phyloP scores from a whole-genome alignment of 2,888 invertebrate genomes.

The Argyresthia albistria region DNA sequence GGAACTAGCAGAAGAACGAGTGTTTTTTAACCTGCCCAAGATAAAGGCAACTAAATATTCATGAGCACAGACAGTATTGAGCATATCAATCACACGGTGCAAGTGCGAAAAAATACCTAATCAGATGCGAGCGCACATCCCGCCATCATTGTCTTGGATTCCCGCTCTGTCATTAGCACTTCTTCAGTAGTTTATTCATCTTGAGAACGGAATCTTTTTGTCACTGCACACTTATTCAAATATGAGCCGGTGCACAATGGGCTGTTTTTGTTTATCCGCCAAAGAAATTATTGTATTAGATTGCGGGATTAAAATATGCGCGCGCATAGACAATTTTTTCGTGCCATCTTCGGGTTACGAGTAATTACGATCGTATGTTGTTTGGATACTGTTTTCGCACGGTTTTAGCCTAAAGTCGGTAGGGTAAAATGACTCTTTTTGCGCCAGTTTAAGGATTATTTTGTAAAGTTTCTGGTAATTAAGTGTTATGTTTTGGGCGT shows the following conservation, averaged over 20 bases:
- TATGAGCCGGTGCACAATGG: slow-evolving; percentile 39
- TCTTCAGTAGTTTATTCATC: slow-evolving; percentile 22
- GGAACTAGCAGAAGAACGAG: slow-evolving; percentile 16
- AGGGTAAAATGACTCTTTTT: too few relatives aligned
- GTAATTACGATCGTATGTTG: neutral
- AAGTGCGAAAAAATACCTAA: slow-evolving; percentile 59
- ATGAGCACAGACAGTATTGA: slow-evolving; percentile 51
- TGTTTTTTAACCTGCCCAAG: slow-evolving; percentile 44
- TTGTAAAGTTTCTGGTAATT: too few relatives aligned
- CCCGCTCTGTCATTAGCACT: slow-evolving; percentile 59
- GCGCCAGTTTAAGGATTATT: too few relatives aligned
- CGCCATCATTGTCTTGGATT: slow-evolving; percentile 42
- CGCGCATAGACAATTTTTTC: slow-evolving; percentile 27
- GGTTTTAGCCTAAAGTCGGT: neutral
- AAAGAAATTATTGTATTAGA: slow-evolving; percentile 36
- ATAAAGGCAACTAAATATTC: slow-evolving; percentile 48
- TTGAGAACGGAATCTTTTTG: slow-evolving; percentile 8
- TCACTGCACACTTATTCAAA: slow-evolving; percentile 39
- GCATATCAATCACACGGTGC: slow-evolving; percentile 63
- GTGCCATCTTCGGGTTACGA: slow-evolving; percentile 1
- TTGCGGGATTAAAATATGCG: slow-evolving; percentile 22
- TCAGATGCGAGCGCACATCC: slow-evolving; percentile 59
- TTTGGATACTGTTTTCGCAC: neutral
- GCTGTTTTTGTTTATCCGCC: slow-evolving; percentile 61
- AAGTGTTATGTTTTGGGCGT: slow-evolving; percentile 14